A percentile compares a stretch with the other conserved stretches of the same genome.
phyloP scores from a whole-genome alignment of 1,140 invertebrate species.

The Drosophila aff. region DNA sequence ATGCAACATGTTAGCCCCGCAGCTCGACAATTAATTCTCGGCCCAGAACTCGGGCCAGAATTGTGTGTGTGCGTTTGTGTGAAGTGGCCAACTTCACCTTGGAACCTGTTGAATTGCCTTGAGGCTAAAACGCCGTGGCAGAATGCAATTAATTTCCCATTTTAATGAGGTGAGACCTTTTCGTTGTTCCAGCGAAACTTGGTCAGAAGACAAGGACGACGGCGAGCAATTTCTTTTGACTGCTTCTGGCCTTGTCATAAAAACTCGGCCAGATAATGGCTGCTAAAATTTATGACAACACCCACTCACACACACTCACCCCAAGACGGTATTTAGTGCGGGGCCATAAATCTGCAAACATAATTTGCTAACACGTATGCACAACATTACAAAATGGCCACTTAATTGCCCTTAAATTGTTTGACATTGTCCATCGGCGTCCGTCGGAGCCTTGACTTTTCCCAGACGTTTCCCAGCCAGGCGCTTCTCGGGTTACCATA shows the following conservation, averaged over 20 bases:
- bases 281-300: constrained; percentile 61
- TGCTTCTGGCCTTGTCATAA: constrained; percentile 63
- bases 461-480: constrained; percentile 20
- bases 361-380: constrained; percentile 69
- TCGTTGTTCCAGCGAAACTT: constrained; percentile 48
- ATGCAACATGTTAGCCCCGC: constrained; percentile 74
- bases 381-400: constrained; percentile 75
- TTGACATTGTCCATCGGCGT: constrained; percentile 49
- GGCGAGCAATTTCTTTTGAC: constrained; percentile 37
- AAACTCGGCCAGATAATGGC: constrained; percentile 60
- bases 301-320: constrained; percentile 7
- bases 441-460: constrained; percentile 21
- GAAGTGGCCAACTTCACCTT: constrained; percentile 73
- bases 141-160: constrained; percentile 69
- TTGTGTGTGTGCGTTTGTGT: constrained; percentile 24
- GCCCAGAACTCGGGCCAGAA: constrained; percentile 2
- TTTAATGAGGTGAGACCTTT: constrained; percentile 64
- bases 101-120: constrained; percentile 75
- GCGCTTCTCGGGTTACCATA: constrained; percentile 56
- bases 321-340: constrained; percentile 21
- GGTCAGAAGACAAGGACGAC: constrained; percentile 23
- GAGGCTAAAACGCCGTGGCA: constrained; percentile 37
- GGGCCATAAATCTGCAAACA: constrained; percentile 68
- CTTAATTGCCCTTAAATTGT: constrained; percentile 79
- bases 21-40: constrained; percentile 53